phyloP scores from a whole-genome alignment of 2,113 vertebrate genomes.

The Ictidomys tridecemlineatus region DNA sequence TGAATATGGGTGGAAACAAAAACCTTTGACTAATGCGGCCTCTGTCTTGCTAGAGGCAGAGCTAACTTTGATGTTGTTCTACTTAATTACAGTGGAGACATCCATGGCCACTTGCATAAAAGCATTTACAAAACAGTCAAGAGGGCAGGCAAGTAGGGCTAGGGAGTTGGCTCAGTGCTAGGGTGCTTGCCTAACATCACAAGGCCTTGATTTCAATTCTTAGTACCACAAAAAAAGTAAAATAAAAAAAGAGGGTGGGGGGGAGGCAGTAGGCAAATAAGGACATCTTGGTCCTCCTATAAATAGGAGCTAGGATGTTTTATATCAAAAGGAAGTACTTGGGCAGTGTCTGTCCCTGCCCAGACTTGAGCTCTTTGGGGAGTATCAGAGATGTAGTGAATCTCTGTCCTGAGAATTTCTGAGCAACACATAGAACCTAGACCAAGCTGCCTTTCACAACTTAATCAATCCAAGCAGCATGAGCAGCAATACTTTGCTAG shows the following conservation, averaged over 20 bases:
- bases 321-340: background rate
- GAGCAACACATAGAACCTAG: background rate
- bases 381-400: background rate
- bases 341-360: background rate
- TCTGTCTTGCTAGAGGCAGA: slow-evolving; percentile 60
- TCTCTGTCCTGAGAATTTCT: slow-evolving; percentile 27
- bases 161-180: no score
- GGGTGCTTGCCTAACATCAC: no score
- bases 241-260: no score
- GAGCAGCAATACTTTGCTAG: background rate
- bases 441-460: background rate
- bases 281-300: background rate
- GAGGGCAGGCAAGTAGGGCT: background rate
- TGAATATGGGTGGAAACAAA: slow-evolving; percentile 55
- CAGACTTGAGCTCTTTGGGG: background rate
- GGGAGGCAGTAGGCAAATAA: no score
- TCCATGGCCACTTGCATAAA: background rate
- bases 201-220: no score
- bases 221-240: no score
- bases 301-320: background rate
- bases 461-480: background rate
- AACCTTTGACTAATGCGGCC: slow-evolving; percentile 43
- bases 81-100: slow-evolving; percentile 67
- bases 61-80: slow-evolving; percentile 55
- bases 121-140: background rate